Evolutionary conservation across 2,888 invertebrate genomes (phyloP), one percentile per base, ranked within the genome.

Genomic region (Drosophila mercatorum): DNA sequence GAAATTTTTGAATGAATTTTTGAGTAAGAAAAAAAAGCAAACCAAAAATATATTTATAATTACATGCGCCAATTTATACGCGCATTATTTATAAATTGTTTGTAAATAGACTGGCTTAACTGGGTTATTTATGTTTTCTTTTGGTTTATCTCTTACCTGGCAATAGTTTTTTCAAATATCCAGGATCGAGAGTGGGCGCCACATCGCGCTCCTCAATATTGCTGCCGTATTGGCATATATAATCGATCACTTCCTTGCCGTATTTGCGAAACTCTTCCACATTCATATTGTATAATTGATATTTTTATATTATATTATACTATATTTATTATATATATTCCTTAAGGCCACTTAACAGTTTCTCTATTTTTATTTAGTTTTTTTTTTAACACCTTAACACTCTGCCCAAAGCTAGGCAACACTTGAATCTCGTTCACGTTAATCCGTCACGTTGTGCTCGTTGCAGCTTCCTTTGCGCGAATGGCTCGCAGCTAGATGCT

Each of bases 241-340:
- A 97, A 92, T 97, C 97, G 71, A 97, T 95, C 96, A 97, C 96
- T 91, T 96, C 95, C 92, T 96, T 96, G 26, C 97, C 97, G 67
- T 95, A 94, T 64, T 93, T 93, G 62, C 96, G 94, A 93, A 97
- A 97, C 84, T 96, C 95, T 85, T 95, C 94, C 17, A 95, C 94
- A 93, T 97, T 95, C 97, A 97, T 97, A 5, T 7, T 63, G 22
- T 22, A 22, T 22, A 22, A 22, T 22, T 22, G 1, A 22, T 22
- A 22, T 22, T 2, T 22, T 1, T 22, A 22, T 22, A 22, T 22
- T 22, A 22, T 22, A 22, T 22, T 22, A 22, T 22, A 22, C 22
- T 22, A 22, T 22, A 22, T 22, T 53, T 41, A 5, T 7, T 60
- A 5, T 11, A 56, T 22, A 22, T 22, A 36, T 55, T 40, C 31